Conservation (phyloP, 2,113 vertebrate species). For the Lethenteron reissneri region DNA sequence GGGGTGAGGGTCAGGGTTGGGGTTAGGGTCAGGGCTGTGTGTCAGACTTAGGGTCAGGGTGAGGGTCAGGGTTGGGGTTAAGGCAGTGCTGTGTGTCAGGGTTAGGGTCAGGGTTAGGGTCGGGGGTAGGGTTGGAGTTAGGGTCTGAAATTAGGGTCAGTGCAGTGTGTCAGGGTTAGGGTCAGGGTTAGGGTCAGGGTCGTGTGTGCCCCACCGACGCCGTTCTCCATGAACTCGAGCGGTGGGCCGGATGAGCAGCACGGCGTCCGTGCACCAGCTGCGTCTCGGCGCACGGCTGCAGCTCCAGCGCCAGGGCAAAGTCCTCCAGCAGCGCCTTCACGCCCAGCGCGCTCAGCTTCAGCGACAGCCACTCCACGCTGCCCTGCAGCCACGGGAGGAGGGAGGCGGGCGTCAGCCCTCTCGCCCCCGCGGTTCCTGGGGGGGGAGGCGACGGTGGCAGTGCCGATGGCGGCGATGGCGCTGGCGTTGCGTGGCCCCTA, state of each 20-base stretch:
- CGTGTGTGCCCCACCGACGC: slow-evolving; percentile 19
- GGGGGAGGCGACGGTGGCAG: neutral
- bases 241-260: slow-evolving; percentile 30
- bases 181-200: too few relatives aligned
- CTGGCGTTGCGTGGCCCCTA: slow-evolving; percentile 12
- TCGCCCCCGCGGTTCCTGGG: too few relatives aligned
- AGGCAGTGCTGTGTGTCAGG: too few relatives aligned
- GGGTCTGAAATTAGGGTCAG: too few relatives aligned
- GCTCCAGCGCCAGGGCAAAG: slow-evolving; percentile 25
- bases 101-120: too few relatives aligned
- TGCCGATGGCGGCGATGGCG: neutral
- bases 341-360: slow-evolving; percentile 25
- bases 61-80: too few relatives aligned
- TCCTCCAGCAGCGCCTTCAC: slow-evolving; percentile 27
- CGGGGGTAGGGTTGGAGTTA: too few relatives aligned
- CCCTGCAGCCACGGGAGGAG: slow-evolving; percentile 20
- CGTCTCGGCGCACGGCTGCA: slow-evolving; percentile 24
- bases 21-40: too few relatives aligned
- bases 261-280: slow-evolving; percentile 25
- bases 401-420: neutral
- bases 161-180: too few relatives aligned
- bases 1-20: too few relatives aligned
- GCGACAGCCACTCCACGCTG: slow-evolving; percentile 38
- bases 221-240: slow-evolving; percentile 21
- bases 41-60: too few relatives aligned